A percentile compares a stretch with the other conserved stretches of the same genome.
Evolutionary conservation across 1,140 invertebrate species (phyloP).

Genomic region (Drosophila malerkotliana): DNA sequence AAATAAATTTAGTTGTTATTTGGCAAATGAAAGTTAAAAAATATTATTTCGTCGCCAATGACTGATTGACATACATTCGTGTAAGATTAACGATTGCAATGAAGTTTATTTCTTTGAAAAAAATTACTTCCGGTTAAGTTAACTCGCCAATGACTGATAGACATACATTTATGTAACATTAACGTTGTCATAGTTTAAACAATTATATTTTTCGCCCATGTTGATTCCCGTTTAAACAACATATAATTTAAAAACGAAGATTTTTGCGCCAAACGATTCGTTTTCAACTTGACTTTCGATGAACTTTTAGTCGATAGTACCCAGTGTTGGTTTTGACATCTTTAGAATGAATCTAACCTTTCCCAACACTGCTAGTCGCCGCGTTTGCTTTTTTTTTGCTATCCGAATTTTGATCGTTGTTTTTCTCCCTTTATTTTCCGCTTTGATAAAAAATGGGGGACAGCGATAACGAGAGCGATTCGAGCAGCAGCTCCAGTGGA

Average conservation of each 20-base stretch:
- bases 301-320: neutral
- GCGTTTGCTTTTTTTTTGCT: conserved; percentile 41
- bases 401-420: conserved; percentile 45
- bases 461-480: conserved; percentile 67
- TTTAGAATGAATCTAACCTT: neutral
- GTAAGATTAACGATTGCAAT: no score
- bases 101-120: no score
- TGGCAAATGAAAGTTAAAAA: no score
- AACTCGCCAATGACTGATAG: no score
- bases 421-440: conserved; percentile 11
- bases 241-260: neutral
- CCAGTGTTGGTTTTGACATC: neutral
- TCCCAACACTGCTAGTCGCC: conserved; percentile 17
- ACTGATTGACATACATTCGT: no score
- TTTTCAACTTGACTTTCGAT: conserved; percentile 6
- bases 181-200: no score
- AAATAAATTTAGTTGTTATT: no score
- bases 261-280: neutral
- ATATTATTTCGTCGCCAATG: no score
- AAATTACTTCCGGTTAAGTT: no score
- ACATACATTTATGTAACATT: no score
- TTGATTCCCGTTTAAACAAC: neutral
- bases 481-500: conserved; percentile 57
- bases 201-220: no score
- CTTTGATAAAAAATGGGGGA: conserved; percentile 46